These are phyloP conservation scores for Cataglyphis livida DNA, from an alignment of 2,888 invertebrate genomes.

Conservation along the genomic window DNA sequence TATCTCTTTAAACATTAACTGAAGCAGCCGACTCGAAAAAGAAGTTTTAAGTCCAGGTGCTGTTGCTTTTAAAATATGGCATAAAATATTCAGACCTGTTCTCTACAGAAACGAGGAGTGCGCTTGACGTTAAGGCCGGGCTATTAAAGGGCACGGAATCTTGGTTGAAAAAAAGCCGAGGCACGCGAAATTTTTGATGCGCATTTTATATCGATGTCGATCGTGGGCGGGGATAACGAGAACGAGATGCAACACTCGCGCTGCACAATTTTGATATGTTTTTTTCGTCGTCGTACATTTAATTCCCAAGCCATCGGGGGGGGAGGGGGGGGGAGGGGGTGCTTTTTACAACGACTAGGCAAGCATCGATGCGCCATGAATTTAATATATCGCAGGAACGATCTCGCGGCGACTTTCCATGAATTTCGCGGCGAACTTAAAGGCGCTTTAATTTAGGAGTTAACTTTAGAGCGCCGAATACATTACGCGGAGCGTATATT, in stretches of 20 bases:
- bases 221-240: slow-evolving; percentile 9
- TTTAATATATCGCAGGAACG: slow-evolving; percentile 36
- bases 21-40: slow-evolving; percentile 44
- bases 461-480: slow-evolving; percentile 52
- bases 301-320: neutral
- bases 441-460: slow-evolving; percentile 55
- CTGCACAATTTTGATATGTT: slow-evolving; percentile 22
- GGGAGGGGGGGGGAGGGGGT: no score
- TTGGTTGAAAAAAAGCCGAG: slow-evolving; percentile 55
- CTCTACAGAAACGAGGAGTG: slow-evolving; percentile 64
- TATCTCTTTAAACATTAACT: slow-evolving; percentile 53
- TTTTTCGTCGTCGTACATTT: slow-evolving; percentile 16
- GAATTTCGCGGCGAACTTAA: slow-evolving; percentile 53
- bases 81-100: slow-evolving; percentile 72
- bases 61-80: slow-evolving; percentile 63
- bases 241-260: slow-evolving; percentile 14
- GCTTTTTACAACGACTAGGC: slow-evolving; percentile 20
- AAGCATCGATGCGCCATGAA: slow-evolving; percentile 38
- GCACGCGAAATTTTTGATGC: slow-evolving; percentile 61
- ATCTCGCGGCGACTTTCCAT: slow-evolving; percentile 44
- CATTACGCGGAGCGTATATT: slow-evolving; percentile 50
- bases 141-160: slow-evolving; percentile 65
- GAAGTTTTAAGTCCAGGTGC: slow-evolving; percentile 62
- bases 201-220: slow-evolving; percentile 3
- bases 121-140: slow-evolving; percentile 68